Conservation (phyloP, 2,113 vertebrate genomes). For the Arvicanthis niloticus region DNA sequence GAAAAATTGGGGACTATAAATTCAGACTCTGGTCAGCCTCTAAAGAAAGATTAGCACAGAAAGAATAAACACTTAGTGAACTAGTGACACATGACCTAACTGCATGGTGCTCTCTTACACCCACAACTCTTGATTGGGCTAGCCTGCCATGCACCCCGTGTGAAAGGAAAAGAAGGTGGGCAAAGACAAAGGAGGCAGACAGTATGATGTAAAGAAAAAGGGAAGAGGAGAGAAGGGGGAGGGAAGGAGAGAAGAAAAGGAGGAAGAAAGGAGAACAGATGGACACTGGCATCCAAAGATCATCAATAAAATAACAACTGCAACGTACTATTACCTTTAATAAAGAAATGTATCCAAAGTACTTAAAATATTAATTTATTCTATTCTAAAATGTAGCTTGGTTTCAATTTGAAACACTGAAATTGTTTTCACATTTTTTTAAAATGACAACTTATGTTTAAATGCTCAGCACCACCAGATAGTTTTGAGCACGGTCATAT, state of each 20-base stretch:
- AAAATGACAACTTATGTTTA: not conserved
- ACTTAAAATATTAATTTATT: slow-evolving; percentile 39
- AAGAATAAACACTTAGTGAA: slow-evolving; percentile 29
- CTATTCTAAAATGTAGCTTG: slow-evolving; percentile 35
- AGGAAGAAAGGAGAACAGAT: not conserved
- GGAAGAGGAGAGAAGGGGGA: too few relatives aligned
- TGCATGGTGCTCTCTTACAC: not conserved
- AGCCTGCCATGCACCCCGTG: not conserved
- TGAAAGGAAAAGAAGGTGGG: not conserved
- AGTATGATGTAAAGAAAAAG: not conserved
- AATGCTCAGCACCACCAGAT: not conserved
- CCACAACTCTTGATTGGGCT: too few relatives aligned
- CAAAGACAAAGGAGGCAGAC: too few relatives aligned
- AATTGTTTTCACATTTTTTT: not conserved
- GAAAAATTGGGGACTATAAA: not conserved
- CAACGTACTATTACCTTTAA: not conserved
- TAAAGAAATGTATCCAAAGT: slow-evolving; percentile 4
- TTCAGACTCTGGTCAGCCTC: not conserved
- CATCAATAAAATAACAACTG: slow-evolving; percentile 41
- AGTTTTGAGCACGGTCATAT: not conserved
- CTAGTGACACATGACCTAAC: not conserved
- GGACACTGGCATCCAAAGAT: not conserved
- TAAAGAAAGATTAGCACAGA: slow-evolving; percentile 10
- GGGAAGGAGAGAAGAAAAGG: not conserved
- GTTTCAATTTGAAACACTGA: not conserved